Conservation (phyloP, 2,797 vertebrate genomes). For the Squalus acanthias region DNA sequence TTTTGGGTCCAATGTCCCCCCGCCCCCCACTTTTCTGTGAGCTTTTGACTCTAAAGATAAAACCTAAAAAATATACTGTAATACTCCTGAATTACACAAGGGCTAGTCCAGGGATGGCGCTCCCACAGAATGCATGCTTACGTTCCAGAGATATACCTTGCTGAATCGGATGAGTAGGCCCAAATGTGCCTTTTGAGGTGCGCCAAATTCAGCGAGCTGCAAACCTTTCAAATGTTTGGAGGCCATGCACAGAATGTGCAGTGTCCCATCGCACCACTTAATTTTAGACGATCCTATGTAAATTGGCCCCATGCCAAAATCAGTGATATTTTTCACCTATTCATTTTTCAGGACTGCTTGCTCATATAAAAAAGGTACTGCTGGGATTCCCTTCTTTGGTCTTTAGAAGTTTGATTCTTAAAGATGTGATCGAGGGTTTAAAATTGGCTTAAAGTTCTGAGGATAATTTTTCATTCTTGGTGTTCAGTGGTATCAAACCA, state of each 20-base stretch:
- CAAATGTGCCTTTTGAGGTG: background rate
- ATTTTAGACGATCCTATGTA: background rate
- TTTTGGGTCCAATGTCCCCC: background rate
- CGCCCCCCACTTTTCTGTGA: too few species aligned
- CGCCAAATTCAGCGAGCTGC: background rate
- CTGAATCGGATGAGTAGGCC: background rate
- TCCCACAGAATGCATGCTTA: background rate
- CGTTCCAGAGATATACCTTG: background rate
- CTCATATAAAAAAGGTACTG: background rate
- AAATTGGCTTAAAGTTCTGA: background rate
- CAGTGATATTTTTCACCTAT: background rate
- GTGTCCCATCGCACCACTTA: background rate
- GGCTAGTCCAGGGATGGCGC: too few species aligned
- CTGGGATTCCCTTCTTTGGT: background rate
- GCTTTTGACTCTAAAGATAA: background rate
- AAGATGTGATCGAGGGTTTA: background rate
- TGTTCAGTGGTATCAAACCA: background rate
- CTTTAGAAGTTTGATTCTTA: background rate
- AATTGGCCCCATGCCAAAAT: background rate
- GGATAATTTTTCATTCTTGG: background rate
- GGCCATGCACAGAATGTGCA: background rate
- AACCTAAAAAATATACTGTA: background rate
- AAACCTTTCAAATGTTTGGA: background rate
- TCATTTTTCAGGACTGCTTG: background rate
- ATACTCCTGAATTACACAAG: background rate